These are phyloP conservation scores for Papilio aristodemus DNA, from an alignment of 1,140 invertebrate species.

Conservation along the genomic window DNA sequence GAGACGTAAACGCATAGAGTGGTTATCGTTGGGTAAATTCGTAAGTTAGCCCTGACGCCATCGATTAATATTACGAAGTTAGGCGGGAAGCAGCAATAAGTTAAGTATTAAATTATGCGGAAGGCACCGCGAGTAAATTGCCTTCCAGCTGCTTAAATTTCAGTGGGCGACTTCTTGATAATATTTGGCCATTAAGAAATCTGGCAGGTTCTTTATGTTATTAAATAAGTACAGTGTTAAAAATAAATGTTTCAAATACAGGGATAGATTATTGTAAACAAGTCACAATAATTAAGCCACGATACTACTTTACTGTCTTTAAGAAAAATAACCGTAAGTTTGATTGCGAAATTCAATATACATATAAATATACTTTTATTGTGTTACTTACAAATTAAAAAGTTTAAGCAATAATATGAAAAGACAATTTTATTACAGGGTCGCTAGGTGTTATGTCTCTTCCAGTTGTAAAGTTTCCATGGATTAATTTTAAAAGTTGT, in stretches of 20 bases:
- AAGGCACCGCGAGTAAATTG: slow-evolving; percentile 31
- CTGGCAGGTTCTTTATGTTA: not conserved
- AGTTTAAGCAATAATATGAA: no score
- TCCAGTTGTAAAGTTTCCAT: not conserved
- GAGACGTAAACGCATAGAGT: not conserved
- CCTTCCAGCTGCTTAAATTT: slow-evolving; percentile 30
- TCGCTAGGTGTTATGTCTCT: not conserved
- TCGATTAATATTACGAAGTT: slow-evolving; percentile 59
- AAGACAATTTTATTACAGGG: not conserved
- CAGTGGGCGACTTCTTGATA: slow-evolving; percentile 9
- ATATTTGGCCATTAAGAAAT: slow-evolving; percentile 9
- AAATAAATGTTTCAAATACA: no score
- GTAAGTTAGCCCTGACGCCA: slow-evolving; percentile 46
- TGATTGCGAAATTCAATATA: no score
- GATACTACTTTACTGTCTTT: no score
- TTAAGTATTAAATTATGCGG: slow-evolving; percentile 47
- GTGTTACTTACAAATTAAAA: no score
- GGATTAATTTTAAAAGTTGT: slow-evolving; percentile 14
- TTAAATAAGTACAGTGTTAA: no score
- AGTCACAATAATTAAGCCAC: no score
- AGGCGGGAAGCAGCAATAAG: slow-evolving; percentile 48
- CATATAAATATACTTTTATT: no score
- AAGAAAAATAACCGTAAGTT: no score
- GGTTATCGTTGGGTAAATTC: slow-evolving; percentile 42
- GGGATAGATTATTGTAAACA: no score